Conservation (phyloP, 2,888 invertebrate species). For the Meiosimyza platycephala region DNA sequence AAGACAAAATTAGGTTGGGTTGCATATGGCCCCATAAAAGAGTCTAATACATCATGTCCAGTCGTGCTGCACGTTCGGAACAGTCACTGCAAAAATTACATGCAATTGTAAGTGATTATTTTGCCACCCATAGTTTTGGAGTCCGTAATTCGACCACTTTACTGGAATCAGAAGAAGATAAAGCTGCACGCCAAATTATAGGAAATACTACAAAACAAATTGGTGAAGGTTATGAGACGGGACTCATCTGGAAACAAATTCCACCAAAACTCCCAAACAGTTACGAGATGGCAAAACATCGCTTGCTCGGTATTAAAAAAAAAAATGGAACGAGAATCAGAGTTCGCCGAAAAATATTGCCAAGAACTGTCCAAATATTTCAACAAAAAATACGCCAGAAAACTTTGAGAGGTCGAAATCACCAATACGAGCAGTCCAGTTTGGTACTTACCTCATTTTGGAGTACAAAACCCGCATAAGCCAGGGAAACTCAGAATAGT, state of each 20-base stretch:
- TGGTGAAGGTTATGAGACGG: conserved; percentile 38
- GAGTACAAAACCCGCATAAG: conserved; percentile 50
- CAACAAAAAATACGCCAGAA: conserved; percentile 45
- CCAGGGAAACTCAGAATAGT: conserved; percentile 50
- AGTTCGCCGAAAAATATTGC: conserved; percentile 40
- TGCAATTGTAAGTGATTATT: conserved; percentile 10
- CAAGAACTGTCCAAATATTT: conserved; percentile 42
- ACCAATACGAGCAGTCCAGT: conserved; percentile 22
- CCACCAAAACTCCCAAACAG: conserved; percentile 35
- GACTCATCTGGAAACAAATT: conserved; percentile 37
- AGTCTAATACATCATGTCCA: no score
- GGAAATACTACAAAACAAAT: conserved; percentile 1
- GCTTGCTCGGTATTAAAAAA: conserved; percentile 41
- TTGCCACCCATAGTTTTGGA: neutral
- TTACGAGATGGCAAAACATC: conserved; percentile 40
- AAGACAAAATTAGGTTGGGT: no score
- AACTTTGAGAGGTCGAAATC: conserved; percentile 13
- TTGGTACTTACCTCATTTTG: conserved; percentile 55
- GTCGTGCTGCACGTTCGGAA: neutral
- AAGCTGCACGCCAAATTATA: neutral
- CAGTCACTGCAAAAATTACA: neutral
- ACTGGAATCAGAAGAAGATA: neutral
- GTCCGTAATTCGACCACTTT: neutral
- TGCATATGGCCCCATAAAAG: no score
- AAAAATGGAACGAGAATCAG: conserved; percentile 38